A percentile compares a stretch with the other conserved stretches of the same genome.
These are phyloP conservation scores for Cochlearius cochlearius DNA, from an alignment of 2,113 vertebrate genomes.

Conservation along the genomic window DNA sequence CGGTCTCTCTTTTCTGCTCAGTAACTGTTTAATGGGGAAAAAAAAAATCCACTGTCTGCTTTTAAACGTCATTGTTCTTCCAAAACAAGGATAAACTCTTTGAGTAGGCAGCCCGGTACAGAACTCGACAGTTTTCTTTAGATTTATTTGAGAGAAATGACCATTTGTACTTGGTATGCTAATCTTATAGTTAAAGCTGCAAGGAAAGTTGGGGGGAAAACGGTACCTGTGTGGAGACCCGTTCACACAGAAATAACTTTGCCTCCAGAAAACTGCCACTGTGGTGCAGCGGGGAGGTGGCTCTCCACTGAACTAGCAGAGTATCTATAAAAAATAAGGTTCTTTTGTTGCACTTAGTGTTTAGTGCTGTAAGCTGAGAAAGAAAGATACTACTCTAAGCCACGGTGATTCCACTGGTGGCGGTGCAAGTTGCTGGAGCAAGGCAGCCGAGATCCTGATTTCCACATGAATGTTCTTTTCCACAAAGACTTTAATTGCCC, in stretches of 20 bases:
- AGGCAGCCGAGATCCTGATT: not conserved
- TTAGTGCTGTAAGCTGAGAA: not conserved
- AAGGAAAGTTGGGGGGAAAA: not conserved
- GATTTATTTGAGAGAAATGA: not conserved
- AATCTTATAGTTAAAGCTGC: not conserved
- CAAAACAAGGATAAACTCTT: not conserved
- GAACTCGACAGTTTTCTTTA: not conserved
- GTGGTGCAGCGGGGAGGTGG: no score
- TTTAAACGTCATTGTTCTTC: not conserved
- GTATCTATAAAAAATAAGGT: not conserved
- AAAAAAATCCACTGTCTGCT: not conserved
- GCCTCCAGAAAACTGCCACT: not conserved
- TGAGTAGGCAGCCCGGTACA: not conserved
- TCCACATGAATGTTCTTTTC: not conserved
- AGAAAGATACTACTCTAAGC: not conserved
- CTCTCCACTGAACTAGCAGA: not conserved
- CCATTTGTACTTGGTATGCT: not conserved
- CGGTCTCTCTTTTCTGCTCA: not conserved
- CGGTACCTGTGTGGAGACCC: not conserved
- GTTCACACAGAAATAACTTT: not conserved
- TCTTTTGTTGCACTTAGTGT: not conserved
- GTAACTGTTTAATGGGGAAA: not conserved
- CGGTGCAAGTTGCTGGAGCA: not conserved
- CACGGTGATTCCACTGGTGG: accelerated
- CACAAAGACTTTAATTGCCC: not conserved